Conservation (phyloP, 2,113 vertebrate species). For the Suricata suricatta region DNA sequence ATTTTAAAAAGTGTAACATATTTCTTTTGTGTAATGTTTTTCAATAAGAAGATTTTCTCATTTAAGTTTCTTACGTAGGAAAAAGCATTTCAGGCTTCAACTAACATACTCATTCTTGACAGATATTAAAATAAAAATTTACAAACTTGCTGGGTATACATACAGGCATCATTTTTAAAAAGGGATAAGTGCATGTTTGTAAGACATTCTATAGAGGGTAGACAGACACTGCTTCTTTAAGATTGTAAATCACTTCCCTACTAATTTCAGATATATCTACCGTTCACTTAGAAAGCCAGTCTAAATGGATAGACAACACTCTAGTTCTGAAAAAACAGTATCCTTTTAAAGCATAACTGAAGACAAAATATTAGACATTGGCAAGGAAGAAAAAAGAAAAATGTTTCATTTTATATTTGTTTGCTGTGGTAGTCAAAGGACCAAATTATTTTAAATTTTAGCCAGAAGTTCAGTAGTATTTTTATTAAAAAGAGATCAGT, state of each 20-base stretch:
- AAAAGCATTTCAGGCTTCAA: conserved; percentile 1
- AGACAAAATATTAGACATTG: not conserved
- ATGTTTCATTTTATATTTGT: not conserved
- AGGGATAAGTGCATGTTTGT: not conserved
- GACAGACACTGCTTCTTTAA: not conserved
- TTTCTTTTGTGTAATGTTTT: not conserved
- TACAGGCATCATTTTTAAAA: not conserved
- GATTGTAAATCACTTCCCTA: not conserved
- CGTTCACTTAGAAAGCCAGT: not conserved
- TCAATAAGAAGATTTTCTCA: not conserved
- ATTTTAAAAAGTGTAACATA: not conserved
- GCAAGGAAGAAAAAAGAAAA: not conserved
- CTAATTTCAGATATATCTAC: not conserved
- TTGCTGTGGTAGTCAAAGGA: not conserved
- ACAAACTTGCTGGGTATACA: not conserved
- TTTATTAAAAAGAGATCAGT: not conserved
- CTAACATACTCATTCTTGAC: not conserved
- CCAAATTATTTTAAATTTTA: not conserved
- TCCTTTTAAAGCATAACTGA: not conserved
- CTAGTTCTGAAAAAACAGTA: not conserved
- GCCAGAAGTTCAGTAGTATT: not conserved
- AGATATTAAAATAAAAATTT: not conserved
- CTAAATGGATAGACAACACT: not conserved
- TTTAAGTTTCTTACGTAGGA: not conserved
- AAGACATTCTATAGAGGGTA: not conserved